Conservation (phyloP, 2,888 invertebrate species). For the Deilephila elpenor region DNA sequence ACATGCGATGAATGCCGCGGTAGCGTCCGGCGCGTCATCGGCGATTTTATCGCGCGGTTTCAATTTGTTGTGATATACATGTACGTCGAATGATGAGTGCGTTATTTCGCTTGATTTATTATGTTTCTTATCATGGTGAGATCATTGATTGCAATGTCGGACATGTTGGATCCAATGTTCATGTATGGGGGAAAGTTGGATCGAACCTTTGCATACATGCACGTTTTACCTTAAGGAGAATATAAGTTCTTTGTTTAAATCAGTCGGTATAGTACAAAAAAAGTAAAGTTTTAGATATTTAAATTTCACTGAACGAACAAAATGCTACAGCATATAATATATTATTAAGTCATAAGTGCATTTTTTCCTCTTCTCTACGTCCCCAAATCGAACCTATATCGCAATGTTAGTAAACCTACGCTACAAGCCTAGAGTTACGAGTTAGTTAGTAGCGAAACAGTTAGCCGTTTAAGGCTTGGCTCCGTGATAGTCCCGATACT, state of each 20-base stretch:
- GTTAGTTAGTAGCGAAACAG: conserved; percentile 20
- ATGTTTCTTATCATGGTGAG: conserved; percentile 2
- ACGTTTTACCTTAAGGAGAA: too few species aligned
- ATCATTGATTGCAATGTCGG: conserved; percentile 13
- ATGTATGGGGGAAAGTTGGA: not conserved
- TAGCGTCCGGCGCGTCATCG: conserved; percentile 11
- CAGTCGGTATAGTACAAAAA: too few species aligned
- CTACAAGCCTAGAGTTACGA: not conserved
- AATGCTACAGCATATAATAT: too few species aligned
- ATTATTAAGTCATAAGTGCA: too few species aligned
- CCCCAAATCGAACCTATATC: not conserved
- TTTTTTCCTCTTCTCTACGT: too few species aligned
- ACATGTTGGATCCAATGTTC: not conserved
- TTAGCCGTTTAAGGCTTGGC: conserved; percentile 27
- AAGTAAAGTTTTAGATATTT: too few species aligned
- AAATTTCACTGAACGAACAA: too few species aligned
- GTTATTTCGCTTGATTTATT: conserved; percentile 17
- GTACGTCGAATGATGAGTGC: conserved; percentile 9
- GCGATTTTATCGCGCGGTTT: conserved; percentile 12
- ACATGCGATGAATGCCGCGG: conserved; percentile 18
- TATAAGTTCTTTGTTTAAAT: too few species aligned
- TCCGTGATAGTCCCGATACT: conserved; percentile 26
- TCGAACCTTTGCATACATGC: not conserved
- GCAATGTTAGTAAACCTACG: not conserved
- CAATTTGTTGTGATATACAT: conserved; percentile 23